Base-by-base conservation (phyloP, 2,113 vertebrate genomes). In the Turdus rufiventris region DNA sequence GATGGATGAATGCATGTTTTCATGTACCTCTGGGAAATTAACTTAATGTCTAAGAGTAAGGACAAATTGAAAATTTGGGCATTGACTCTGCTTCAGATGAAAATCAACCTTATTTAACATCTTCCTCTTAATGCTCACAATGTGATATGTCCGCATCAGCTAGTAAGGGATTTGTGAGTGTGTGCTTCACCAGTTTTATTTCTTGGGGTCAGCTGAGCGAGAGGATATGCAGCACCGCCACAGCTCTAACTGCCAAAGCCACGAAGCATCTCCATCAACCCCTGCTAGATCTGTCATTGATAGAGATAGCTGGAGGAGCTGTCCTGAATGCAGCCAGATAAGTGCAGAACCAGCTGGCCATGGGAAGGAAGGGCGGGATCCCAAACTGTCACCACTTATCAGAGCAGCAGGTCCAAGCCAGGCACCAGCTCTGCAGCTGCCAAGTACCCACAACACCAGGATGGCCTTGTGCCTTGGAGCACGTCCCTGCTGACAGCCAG, bases 81-180 rank as follows among this genome's bases (percentile, higher is more conserved):
- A 20, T 36, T 51, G 28, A 42, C 56, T 72, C 84, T 88, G 76
- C 77, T 83, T 78, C 74, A 76, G 58, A 61, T 85, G 26, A 57
- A 95, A 61, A 75, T 19, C 45, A 88, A 62, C 77, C 45, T 66
- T 72, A 63, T 89, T 94, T 77, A 88, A 51, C 33, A 14, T 62
- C 58, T 78, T 82, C 25, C 25, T 78, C 72, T 81, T 74, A 71
- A 71, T 38, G 57, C 24, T 81, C 19, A 3, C 71, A 72, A 47
- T 63, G 24, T 48, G 51, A 31, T 62, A 74, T 24, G 50, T 56
- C 83, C 89, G 66, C 45, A 47, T 43, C 89, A 36, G 38, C 40
- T 89, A 93, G 91, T 93, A 92, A 95, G 51, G 68, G 87, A 95
- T 96, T 96, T 94, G 84, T 94, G 94, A 88, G 38, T 83, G 38